Evolutionary conservation across 2,113 vertebrate species (phyloP).

Genomic region (Malurus alboscapulatus): DNA sequence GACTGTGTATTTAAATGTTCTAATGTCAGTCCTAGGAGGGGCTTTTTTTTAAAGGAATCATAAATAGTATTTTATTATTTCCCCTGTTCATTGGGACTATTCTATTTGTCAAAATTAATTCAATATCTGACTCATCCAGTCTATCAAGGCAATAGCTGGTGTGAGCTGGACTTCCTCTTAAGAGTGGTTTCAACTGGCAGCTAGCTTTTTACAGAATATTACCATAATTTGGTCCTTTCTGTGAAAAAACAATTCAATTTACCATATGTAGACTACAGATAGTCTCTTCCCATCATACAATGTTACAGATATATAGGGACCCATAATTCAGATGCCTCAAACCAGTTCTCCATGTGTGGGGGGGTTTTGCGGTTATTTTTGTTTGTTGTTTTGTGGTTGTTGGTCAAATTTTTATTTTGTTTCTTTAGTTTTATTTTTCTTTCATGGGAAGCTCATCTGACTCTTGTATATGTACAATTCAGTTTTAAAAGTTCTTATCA

Average conservation of each 20-base stretch:
- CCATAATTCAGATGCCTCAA: neutral
- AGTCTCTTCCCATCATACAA: neutral
- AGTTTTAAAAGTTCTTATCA: neutral
- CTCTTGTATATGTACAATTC: neutral
- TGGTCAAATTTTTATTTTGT: neutral
- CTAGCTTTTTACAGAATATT: neutral
- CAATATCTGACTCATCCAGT: neutral
- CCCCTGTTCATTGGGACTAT: neutral
- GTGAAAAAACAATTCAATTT: neutral
- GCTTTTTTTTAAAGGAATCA: neutral
- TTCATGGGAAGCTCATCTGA: neutral
- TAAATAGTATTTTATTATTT: neutral
- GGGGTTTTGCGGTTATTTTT: neutral
- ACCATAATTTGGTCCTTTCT: neutral
- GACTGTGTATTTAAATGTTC: neutral
- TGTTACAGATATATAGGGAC: neutral
- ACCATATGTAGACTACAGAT: neutral
- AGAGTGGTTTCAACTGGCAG: neutral
- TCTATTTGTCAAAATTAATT: neutral
- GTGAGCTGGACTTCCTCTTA: accelerated
- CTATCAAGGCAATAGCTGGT: neutral
- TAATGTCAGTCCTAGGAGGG: neutral
- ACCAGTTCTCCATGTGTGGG: neutral
- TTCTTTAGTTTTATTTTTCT: neutral
- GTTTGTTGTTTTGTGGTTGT: neutral